Evolutionary conservation across 2,888 invertebrate species (phyloP), one percentile per base, ranked within the genome.

Genomic region (Nebria salina): DNA sequence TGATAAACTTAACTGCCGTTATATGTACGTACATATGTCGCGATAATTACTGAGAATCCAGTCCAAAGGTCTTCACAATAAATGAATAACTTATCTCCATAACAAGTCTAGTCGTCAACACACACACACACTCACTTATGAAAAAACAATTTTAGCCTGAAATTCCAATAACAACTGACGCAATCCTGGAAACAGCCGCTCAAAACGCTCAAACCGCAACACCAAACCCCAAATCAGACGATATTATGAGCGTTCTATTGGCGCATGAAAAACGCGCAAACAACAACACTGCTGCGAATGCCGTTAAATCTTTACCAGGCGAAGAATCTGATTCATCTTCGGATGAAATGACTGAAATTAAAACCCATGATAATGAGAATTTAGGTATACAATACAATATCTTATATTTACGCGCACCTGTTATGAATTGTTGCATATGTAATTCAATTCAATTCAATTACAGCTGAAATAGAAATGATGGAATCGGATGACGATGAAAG

Each of bases 221-320:
- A 65, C 87, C 87, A 77, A 85, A 84, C 76, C 93, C 94, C 84
- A 95, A 94, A 87, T 91, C 91, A 83, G 97, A 97, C 87, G 97
- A 97, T 86, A 97, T 97, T 84, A 97, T 97, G 96, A 96, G 96
- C 25, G 96, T 97, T 5, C 90, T 97, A 65, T 90, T 97, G 83
- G 96, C 96, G 70, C 96, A 97, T 87, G 97, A 97, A 88, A 96
- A 96, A 87, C 94, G 95, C 86, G 92, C 92, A 54, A 91, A 90
- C 13, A 89, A 89, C 74, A 91, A 91, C 83, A 90, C 91, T 73
- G 54, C 54, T 13, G 89, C 91, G 1, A 92, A 91, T 85, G 91
- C 93, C 26, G 87, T 93, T 82, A 94, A 93, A 87, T 91, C 92
- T 41, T 89, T 93, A 65, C 85, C 89, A 81, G 89, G 90, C 77